Evolutionary conservation across 2,888 invertebrate species (phyloP), one percentile per base, ranked within the genome.

Genomic region (Drosophila kokeensis): DNA sequence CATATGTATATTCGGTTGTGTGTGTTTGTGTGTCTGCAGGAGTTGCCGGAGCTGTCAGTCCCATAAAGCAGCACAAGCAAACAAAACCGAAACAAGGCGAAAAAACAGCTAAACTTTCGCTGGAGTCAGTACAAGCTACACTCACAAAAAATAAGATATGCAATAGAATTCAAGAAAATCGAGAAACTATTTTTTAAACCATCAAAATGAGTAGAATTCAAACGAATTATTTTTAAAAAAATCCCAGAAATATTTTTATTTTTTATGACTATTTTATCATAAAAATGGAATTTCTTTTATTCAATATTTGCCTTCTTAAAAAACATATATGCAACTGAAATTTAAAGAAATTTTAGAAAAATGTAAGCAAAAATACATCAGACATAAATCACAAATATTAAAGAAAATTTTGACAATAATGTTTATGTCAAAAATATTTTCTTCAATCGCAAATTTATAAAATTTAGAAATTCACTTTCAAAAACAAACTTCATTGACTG

Each of bases 41-140:
- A 52, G 42, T 42, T 57, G 71, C 62, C 27, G 50, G 21, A 38
- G 34, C 45, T 54, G 71, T 21, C 63, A 63, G 69, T 48, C 38
- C 32, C 65, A 63, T 58, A 67, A 70, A 60, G 68, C 63, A 71
- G 54, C 59, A 65, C 60, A 66, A 30, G 58, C 70, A 83, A 76
- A 68, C 67, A 73, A 52, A 63, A 53, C 63, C 65, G 50, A 73
- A 66, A 53, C 55, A 52, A 50, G 18, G 11, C 42, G 42, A 64
- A 67, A 61, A 50, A 36, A 32, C 59, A 21, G 21, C 36, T 57
- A 54, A 68, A 68, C 50, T 34, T 42, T 69, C 61, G 70, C 58
- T 52, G 55, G 52, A 64, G 64, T 54, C 55, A 50, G 49, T 3
- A 27, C n/a, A 7, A 11, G 13, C 7, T 55, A 55, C 55, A 38